Conservation (phyloP, 2,113 vertebrate species). For the Typhlomys cinereus region DNA sequence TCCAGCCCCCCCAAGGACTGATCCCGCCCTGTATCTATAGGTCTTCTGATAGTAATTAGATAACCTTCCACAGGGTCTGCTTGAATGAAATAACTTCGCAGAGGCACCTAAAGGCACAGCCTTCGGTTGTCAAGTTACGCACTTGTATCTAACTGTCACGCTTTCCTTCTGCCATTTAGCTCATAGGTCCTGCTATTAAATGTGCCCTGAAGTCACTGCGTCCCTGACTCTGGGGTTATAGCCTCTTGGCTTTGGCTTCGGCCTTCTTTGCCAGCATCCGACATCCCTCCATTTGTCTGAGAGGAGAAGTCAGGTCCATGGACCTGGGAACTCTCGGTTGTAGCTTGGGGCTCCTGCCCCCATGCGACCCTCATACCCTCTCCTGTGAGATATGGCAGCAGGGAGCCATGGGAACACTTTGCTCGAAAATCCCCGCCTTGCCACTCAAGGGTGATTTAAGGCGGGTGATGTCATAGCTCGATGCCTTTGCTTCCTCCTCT, state of each 20-base stretch:
- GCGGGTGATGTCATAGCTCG: too few relatives aligned
- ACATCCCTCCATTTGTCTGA: not conserved
- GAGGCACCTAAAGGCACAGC: too few relatives aligned
- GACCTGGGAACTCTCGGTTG: not conserved
- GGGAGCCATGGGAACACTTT: not conserved
- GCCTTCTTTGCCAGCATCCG: not conserved
- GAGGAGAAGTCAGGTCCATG: not conserved
- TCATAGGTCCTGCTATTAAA: not conserved
- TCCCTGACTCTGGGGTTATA: not conserved
- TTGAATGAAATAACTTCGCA: too few relatives aligned
- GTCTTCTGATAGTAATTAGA: too few relatives aligned
- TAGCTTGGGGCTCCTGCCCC: not conserved
- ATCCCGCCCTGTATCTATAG: too few relatives aligned
- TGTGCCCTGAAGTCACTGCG: not conserved
- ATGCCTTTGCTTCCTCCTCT: not conserved
- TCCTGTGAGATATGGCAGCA: too few relatives aligned
- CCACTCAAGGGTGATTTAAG: not conserved
- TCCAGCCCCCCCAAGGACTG: too few relatives aligned
- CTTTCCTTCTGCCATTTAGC: not conserved
- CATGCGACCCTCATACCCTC: rapidly evolving
- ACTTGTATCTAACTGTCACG: too few relatives aligned
- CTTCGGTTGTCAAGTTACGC: too few relatives aligned
- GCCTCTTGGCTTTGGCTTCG: not conserved
- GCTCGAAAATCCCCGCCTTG: not conserved
- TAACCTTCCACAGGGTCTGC: too few relatives aligned